Percentiles rank a stretch among this genome's conserved stretches.
These are phyloP conservation scores for Nothoprocta pentlandii DNA, from an alignment of 2,113 vertebrate genomes.

Conservation along the genomic window DNA sequence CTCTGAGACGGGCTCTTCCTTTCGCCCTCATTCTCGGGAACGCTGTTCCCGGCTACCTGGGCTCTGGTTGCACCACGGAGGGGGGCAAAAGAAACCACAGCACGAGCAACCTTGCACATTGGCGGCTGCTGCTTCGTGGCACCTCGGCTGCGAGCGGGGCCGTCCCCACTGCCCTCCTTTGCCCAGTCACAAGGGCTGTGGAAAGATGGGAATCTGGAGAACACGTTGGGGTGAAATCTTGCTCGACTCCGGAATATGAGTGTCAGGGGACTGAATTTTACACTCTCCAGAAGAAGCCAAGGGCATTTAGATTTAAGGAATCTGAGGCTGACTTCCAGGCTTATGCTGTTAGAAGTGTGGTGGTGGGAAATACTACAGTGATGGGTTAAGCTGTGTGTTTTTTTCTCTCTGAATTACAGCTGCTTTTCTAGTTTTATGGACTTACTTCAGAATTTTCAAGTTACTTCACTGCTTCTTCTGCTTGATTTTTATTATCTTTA, in stretches of 20 bases:
- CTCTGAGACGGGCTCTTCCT: background rate
- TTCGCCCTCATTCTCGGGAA: accelerated
- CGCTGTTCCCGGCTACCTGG: background rate
- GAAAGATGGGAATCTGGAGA: background rate
- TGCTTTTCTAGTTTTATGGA: background rate
- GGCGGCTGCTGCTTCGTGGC: background rate
- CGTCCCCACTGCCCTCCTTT: background rate
- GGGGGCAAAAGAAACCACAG: background rate
- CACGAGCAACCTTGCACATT: accelerated
- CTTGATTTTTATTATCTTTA: background rate
- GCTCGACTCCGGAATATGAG: background rate
- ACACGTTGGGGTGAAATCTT: background rate
- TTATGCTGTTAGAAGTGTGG: background rate
- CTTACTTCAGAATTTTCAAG: background rate
- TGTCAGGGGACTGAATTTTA: constrained; percentile 22
- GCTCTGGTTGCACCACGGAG: accelerated
- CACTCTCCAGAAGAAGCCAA: constrained; percentile 30
- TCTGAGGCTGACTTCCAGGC: background rate
- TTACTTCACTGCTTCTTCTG: background rate
- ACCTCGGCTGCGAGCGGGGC: accelerated
- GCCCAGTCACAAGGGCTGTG: background rate
- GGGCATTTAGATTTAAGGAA: constrained; percentile 47
- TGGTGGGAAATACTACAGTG: background rate
- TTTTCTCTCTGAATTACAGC: background rate
- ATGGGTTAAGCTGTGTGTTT: background rate